Percentiles rank a stretch among this genome's conserved stretches.
phyloP scores from a whole-genome alignment of 23 tunicate genomes.

The Clavelina lepadiformis region DNA sequence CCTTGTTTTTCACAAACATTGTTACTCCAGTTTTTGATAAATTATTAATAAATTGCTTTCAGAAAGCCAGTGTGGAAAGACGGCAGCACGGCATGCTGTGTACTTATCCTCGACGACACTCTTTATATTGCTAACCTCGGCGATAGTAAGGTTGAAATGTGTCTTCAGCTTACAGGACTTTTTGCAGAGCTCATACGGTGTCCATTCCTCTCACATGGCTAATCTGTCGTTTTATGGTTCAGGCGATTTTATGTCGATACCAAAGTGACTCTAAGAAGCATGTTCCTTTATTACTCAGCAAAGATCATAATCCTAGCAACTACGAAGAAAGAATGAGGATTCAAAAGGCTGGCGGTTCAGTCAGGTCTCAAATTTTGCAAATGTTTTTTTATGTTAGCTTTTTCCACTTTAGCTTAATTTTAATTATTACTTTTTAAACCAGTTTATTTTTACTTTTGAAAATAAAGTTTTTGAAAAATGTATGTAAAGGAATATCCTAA shows the following conservation, averaged over 20 bases:
- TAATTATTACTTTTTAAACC: too few relatives aligned
- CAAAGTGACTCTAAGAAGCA: slow-evolving; percentile 67
- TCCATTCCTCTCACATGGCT: too few relatives aligned
- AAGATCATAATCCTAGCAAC: slow-evolving; percentile 83
- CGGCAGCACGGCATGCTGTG: slow-evolving; percentile 86
- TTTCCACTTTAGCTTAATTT: too few relatives aligned
- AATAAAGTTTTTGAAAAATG: too few relatives aligned
- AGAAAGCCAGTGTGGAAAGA: slow-evolving; percentile 95
- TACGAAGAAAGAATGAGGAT: slow-evolving; percentile 91
- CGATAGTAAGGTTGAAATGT: slow-evolving; percentile 67
- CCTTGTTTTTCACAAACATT: too few relatives aligned
- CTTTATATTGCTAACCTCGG: slow-evolving; percentile 84
- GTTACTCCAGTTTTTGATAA: too few relatives aligned
- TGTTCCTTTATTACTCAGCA: slow-evolving; percentile 59
- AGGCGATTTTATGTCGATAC: slow-evolving; percentile 92
- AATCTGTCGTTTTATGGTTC: slow-evolving; percentile 7
- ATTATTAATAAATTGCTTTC: too few relatives aligned
- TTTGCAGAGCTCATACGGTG: too few relatives aligned
- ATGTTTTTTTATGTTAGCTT: neutral
- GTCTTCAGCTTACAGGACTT: too few relatives aligned
- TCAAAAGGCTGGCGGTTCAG: slow-evolving; percentile 83
- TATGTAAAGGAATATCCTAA: too few relatives aligned
- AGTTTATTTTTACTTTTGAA: too few relatives aligned
- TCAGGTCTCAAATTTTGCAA: slow-evolving; percentile 37
- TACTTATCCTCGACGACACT: slow-evolving; percentile 64